Evolutionary conservation across 2,888 invertebrate genomes (phyloP), one percentile per base, ranked within the genome.

Genomic region (Lydus trimaculatus): DNA sequence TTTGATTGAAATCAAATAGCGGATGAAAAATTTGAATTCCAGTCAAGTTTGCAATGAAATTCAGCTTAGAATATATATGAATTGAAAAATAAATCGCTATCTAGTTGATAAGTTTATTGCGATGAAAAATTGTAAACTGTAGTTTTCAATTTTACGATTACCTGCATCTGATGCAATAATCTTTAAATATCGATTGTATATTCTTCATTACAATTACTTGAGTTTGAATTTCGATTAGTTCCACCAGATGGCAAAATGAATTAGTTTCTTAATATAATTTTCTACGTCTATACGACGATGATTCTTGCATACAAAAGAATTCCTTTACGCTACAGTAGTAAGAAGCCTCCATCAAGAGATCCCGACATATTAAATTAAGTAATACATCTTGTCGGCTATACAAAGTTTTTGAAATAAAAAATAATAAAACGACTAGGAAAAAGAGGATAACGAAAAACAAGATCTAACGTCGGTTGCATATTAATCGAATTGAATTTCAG

Each of bases 391-490:
- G 61, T 64, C 67, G 36, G 52, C 4, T 64, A 61, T 61, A 61
- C 52, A 64, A 73, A 75, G 72, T 74, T 56, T 25, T 56, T 56
- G 11, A 7, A 25, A 56, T 25, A 13, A 56, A 56, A 56, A 56
- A 56, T 25, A 25, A 56, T 56, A 56, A 56, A 25, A 56, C 28
- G 28, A 28, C 2, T 20, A 8, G 52, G 23, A 25, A 52, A 11
- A 56, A 67, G 66, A 63, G 60, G 61, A 61, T 60, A 60, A 65
- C 65, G 64, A 67, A 59, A 64, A 69, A 62, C 17, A 33, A 20
- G 66, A 56, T 48, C 61, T 59, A 65, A 71, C 64, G 64, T 62
- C 61, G 71, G 65, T 65, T 75, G 74, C 70, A 67, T 70, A 64
- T 64, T 64, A 70, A 70, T 67, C 64, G 67, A 64, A 70, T 65